phyloP scores from a whole-genome alignment of 2,888 invertebrate species.

The Agrotis puta region DNA sequence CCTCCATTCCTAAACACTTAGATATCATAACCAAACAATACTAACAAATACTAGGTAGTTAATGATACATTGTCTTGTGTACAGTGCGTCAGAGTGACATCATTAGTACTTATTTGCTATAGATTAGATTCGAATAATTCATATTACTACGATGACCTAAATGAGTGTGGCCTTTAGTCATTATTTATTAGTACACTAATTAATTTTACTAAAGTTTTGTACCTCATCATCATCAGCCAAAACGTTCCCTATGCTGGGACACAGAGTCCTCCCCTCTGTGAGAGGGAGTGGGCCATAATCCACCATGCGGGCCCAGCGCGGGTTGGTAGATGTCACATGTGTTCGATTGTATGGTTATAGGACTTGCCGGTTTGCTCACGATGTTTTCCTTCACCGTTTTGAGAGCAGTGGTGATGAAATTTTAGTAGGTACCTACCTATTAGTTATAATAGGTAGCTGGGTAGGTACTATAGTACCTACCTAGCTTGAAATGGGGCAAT shows the following conservation, averaged over 20 bases:
- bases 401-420: not conserved
- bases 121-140: conserved; percentile 26
- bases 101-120: conserved; percentile 20
- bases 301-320: not conserved
- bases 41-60: conserved; percentile 10
- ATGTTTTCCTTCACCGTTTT: not conserved
- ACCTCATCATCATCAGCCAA: not conserved
- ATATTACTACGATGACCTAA: conserved; percentile 21
- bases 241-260: not conserved
- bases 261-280: not conserved
- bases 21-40: conserved; percentile 18
- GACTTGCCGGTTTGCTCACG: too few relatives aligned
- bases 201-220: not conserved
- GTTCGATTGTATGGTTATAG: too few relatives aligned
- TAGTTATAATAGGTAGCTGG: too few relatives aligned
- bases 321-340: not conserved
- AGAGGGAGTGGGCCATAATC: not conserved
- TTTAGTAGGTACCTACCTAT: too few relatives aligned
- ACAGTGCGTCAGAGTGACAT: conserved; percentile 21
- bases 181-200: not conserved
- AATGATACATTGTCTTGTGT: not conserved
- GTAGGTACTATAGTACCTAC: too few relatives aligned
- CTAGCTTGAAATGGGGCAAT: too few relatives aligned
- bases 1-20: conserved; percentile 11
- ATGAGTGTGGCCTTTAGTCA: not conserved